Conservation (phyloP, 2,113 vertebrate genomes). For the Lichenostomus cassidix region DNA sequence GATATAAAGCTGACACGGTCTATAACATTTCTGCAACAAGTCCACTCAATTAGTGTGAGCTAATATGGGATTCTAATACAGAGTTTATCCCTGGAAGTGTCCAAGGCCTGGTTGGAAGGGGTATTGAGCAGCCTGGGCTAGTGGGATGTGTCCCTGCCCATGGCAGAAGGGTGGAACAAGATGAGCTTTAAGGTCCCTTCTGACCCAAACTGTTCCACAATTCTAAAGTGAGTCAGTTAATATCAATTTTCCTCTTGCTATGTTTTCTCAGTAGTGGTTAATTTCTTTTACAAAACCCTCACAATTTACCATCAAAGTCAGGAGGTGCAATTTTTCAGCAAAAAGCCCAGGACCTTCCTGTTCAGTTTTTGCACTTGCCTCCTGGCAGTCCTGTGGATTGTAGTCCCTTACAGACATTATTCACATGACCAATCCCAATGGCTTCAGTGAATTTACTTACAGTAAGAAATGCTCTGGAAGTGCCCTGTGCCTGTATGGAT, state of each 20-base stretch:
- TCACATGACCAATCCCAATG: neutral
- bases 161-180: neutral
- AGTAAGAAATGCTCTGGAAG: neutral
- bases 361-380: neutral
- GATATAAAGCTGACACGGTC: neutral
- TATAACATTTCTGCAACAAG: neutral
- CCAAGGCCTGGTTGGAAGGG: neutral
- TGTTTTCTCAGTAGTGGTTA: neutral
- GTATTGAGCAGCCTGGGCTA: neutral
- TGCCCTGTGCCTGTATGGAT: fast-evolving
- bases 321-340: neutral
- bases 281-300: neutral
- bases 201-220: neutral
- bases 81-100: neutral
- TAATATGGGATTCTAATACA: neutral
- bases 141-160: neutral
- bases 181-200: neutral
- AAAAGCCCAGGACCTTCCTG: neutral
- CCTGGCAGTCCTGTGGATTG: neutral
- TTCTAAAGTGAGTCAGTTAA: neutral
- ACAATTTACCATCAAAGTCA: neutral
- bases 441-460: fast-evolving
- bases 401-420: neutral
- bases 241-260: neutral
- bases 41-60: neutral